Percentiles rank a stretch among this genome's conserved stretches.
Evolutionary conservation across 2,797 vertebrate species (phyloP).

Genomic region (Graptemys geographica): DNA sequence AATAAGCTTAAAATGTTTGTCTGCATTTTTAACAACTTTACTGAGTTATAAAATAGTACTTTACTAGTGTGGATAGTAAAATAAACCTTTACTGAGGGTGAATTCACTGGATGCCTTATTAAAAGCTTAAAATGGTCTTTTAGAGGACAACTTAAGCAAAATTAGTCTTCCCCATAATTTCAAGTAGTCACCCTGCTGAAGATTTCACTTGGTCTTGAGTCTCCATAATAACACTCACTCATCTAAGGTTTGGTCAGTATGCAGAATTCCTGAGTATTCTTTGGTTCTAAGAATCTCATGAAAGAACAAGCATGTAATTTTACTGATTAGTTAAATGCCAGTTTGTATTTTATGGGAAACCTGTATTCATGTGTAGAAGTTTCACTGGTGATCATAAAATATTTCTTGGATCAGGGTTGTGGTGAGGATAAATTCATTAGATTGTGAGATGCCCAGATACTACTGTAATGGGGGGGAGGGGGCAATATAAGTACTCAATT

Average conservation of each 20-base stretch:
- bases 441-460: not conserved
- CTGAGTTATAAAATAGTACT: not conserved
- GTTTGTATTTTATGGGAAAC: not conserved
- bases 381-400: not conserved
- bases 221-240: rapidly evolving
- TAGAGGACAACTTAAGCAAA: not conserved
- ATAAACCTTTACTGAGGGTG: not conserved
- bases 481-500: not conserved
- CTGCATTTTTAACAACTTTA: not conserved
- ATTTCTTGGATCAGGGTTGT: not conserved
- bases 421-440: not conserved
- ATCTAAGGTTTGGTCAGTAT: not conserved
- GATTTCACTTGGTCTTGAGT: not conserved
- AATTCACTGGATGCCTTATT: not conserved
- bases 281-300: not conserved
- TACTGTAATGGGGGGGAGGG: not conserved
- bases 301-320: not conserved
- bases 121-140: not conserved
- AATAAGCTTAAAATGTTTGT: not conserved
- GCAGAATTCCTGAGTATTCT: not conserved
- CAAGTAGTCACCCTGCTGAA: not conserved
- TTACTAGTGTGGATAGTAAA: not conserved
- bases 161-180: not conserved
- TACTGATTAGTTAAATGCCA: not conserved
- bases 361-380: not conserved